A percentile compares a stretch with the other conserved stretches of the same genome.
phyloP scores from a whole-genome alignment of 2,888 invertebrate genomes.

The Aspidiotus destructor region DNA sequence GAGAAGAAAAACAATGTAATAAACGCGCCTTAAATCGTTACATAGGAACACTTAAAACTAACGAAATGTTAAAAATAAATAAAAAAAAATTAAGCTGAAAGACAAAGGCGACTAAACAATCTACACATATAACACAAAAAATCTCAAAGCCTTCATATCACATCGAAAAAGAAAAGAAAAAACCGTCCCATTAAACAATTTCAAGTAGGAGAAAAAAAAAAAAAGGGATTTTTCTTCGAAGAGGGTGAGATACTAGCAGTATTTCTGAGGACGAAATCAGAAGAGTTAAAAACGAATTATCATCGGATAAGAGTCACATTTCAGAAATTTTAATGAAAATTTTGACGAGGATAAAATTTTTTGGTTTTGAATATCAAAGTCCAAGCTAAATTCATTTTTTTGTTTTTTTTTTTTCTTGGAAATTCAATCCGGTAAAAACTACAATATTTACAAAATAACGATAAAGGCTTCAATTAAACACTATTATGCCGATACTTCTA shows the following conservation, averaged over 20 bases:
- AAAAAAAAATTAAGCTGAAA: slow-evolving; percentile 28
- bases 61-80: slow-evolving; percentile 22
- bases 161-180: slow-evolving; percentile 28
- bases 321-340: neutral
- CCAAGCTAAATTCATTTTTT: too few species aligned
- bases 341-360: neutral
- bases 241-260: neutral
- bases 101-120: slow-evolving; percentile 31
- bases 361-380: neutral
- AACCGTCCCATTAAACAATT: slow-evolving; percentile 16
- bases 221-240: neutral
- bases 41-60: slow-evolving; percentile 33
- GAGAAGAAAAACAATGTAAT: slow-evolving; percentile 6
- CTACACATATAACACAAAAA: slow-evolving; percentile 28
- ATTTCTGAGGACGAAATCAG: neutral
- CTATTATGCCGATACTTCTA: neutral
- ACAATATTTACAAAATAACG: neutral
- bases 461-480: neutral
- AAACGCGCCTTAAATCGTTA: slow-evolving; percentile 26
- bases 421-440: neutral
- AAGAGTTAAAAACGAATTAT: neutral
- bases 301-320: neutral
- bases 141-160: slow-evolving; percentile 32
- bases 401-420: too few species aligned
- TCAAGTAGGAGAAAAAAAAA: slow-evolving; percentile 24